Base-by-base conservation (phyloP, 2,797 vertebrate species). In the Epinephelus malabaricus region DNA sequence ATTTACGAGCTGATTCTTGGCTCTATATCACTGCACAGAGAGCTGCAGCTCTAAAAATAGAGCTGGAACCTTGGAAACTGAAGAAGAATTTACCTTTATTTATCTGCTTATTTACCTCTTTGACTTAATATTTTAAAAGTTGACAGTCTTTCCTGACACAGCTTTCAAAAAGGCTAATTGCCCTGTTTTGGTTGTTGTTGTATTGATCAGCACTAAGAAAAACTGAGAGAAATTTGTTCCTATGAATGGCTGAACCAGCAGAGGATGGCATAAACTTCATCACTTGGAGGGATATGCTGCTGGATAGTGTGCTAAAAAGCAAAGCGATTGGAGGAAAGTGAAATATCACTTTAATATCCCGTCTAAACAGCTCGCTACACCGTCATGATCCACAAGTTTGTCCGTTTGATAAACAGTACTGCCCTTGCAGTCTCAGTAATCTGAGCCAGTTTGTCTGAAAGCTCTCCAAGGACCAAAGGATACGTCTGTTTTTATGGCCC, bases 401-500 rank as follows among this genome's bases (percentile, higher is more conserved):
- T 89, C 63, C 70, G 1, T 67, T 23, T 91, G 89, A 93, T 84
- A 69, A 90, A 90, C 81, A 59, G 62, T 1, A 2, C 61, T 69
- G 86, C 71, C 83, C 84, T 79, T 51, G 79, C 71, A 53, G 83
- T 81, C 61, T 69, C 66, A 53, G 88, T 86, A 75, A 86, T 90
- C 82, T 47, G 14, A 81, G 78, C 76, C 81, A 34, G 85, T 92
- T 84, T 87, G 88, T 59, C 87, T 86, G 78, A 85, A 76, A 79
- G 82, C 81, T 79, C 78, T 83, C 79, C 76, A 63, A 82, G 87
- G 88, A 78, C 79, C 63, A 7, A 58, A 66, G 82, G 54, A 63
- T 70, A 56, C 25, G 75, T 78, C 82, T 78, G 72, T 43, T 89
- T 95, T 93, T 93, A 94, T 78, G 64, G 86, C 64, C 55, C 13